A percentile compares a stretch with the other conserved stretches of the same genome.
These are phyloP conservation scores for Gortyna flavago DNA, from an alignment of 2,888 invertebrate species.

Conservation along the genomic window DNA sequence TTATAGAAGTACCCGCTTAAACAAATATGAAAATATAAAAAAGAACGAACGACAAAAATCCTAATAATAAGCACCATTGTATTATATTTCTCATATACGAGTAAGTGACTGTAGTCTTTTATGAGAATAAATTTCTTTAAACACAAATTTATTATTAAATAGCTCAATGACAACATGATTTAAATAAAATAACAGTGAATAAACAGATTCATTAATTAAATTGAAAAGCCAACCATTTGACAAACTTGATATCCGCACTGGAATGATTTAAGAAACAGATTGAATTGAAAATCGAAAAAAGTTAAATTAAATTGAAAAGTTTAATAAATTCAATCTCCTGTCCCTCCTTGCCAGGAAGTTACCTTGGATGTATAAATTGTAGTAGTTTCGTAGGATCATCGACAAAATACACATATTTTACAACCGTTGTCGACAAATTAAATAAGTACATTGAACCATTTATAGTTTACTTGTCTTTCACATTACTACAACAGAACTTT, in stretches of 20 bases:
- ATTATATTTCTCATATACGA: too few relatives aligned
- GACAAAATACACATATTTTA: conserved; percentile 44
- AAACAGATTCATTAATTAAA: not conserved
- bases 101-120: too few relatives aligned
- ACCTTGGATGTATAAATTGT: conserved; percentile 38
- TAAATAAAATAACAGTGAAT: not conserved
- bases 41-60: too few relatives aligned
- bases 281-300: conserved; percentile 19
- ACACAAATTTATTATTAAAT: too few relatives aligned
- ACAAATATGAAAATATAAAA: too few relatives aligned
- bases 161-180: not conserved
- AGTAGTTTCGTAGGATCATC: conserved; percentile 44
- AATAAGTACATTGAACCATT: not conserved
- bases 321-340: conserved; percentile 8
- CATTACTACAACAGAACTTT: not conserved
- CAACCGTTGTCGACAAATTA: not conserved
- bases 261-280: conserved; percentile 10
- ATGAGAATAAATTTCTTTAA: too few relatives aligned
- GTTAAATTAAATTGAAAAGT: not conserved
- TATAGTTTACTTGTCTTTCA: not conserved
- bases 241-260: not conserved
- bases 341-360: not conserved
- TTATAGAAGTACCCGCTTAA: too few relatives aligned
- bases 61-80: too few relatives aligned
- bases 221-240: not conserved